phyloP scores from a whole-genome alignment of 1,140 invertebrate genomes.

The Chelonus insularis region DNA sequence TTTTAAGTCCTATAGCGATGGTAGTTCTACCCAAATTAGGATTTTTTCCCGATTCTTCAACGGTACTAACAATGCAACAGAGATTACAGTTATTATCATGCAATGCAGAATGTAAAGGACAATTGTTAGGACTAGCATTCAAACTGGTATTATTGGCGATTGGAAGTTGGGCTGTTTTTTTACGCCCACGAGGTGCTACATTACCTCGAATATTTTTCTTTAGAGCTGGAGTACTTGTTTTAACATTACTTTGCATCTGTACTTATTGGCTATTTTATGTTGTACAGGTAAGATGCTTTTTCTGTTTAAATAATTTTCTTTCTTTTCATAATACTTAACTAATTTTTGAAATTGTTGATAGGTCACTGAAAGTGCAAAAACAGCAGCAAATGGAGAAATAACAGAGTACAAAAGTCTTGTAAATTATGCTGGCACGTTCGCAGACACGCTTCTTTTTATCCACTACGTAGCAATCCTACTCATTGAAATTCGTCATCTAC shows the following conservation, averaged over 20 bases:
- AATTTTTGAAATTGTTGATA: too few species aligned
- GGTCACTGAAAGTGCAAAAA: slow-evolving; percentile 77
- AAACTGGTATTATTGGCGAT: slow-evolving; percentile 89
- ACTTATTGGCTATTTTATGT: slow-evolving; percentile 98
- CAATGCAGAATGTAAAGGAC: slow-evolving; percentile 85
- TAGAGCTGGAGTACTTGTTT: slow-evolving; percentile 81
- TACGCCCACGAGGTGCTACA: slow-evolving; percentile 76
- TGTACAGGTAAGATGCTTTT: slow-evolving; percentile 67
- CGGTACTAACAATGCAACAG: slow-evolving; percentile 63
- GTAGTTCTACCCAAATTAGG: slow-evolving; percentile 89
- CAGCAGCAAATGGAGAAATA: slow-evolving; percentile 75
- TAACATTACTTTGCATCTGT: slow-evolving; percentile 91
- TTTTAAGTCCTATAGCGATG: slow-evolving; percentile 92
- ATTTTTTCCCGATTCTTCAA: slow-evolving; percentile 68
- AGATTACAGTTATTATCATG: slow-evolving; percentile 67
- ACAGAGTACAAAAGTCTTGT: slow-evolving; percentile 85
- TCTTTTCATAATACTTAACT: too few species aligned
- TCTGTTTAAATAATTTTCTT: background rate
- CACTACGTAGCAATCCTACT: slow-evolving; percentile 93
- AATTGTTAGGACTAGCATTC: slow-evolving; percentile 88
- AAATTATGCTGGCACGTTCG: slow-evolving; percentile 85
- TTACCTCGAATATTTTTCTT: slow-evolving; percentile 93
- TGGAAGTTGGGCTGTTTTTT: slow-evolving; percentile 89
- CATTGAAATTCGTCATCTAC: slow-evolving; percentile 88
- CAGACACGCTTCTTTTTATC: slow-evolving; percentile 92